Conservation (phyloP, 1,140 invertebrate species). For the Euura saliciscinereae region DNA sequence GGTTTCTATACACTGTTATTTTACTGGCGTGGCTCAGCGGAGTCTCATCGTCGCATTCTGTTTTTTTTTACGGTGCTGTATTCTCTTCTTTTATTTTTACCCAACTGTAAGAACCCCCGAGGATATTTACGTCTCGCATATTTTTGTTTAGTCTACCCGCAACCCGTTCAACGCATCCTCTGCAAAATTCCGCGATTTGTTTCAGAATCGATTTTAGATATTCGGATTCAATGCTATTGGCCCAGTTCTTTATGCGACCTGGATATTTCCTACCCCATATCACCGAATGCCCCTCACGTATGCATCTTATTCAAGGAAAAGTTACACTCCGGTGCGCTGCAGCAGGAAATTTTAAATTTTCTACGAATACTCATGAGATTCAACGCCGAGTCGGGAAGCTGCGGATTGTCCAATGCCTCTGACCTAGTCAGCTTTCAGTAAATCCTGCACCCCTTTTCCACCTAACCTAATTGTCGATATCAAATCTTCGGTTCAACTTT, state of each 20-base stretch:
- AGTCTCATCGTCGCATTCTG: neutral
- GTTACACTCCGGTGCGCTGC: neutral
- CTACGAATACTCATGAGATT: neutral
- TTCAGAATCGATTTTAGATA: neutral
- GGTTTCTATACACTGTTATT: neutral
- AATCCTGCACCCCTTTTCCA: neutral
- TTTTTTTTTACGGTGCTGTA: neutral
- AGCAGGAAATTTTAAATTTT: slow-evolving; percentile 4
- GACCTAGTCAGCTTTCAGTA: neutral
- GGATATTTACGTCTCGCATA: slow-evolving; percentile 7
- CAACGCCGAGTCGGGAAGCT: neutral
- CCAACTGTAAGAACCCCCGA: neutral
- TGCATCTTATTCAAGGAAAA: slow-evolving; percentile 5
- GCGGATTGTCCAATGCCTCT: neutral
- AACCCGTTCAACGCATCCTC: neutral
- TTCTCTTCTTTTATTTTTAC: neutral
- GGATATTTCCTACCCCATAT: neutral
- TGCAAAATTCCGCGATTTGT: neutral
- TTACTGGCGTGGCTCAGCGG: neutral
- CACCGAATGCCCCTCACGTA: neutral
- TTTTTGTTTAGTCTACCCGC: slow-evolving; percentile 34
- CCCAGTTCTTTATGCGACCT: neutral
- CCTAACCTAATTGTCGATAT: neutral
- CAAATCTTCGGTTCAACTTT: no score
- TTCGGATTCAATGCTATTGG: neutral